phyloP scores from a whole-genome alignment of 2,888 invertebrate species.

The Hofmannophila pseudospretella region DNA sequence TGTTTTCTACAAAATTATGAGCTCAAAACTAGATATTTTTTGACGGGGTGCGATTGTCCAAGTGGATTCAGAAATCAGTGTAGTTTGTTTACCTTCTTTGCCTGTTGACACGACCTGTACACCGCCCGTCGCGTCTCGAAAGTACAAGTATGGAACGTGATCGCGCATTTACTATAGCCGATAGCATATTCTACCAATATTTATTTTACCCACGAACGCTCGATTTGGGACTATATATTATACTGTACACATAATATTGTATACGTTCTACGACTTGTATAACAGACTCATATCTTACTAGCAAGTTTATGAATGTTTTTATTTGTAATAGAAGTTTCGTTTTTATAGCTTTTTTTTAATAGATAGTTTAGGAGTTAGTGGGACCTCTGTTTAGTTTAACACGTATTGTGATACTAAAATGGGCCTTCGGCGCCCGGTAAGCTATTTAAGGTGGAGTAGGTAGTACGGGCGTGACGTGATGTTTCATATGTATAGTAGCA shows the following conservation, averaged over 20 bases:
- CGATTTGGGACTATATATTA: too few relatives aligned
- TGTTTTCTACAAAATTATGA: too few relatives aligned
- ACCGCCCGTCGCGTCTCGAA: too few relatives aligned
- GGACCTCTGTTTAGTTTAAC: slow-evolving; percentile 65
- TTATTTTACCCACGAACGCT: slow-evolving; percentile 7
- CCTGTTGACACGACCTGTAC: too few relatives aligned
- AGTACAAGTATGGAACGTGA: slow-evolving; percentile 25
- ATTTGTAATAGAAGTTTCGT: slow-evolving; percentile 47
- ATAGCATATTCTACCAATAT: slow-evolving; percentile 8
- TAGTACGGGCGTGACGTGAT: slow-evolving; percentile 21
- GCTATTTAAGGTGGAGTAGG: slow-evolving; percentile 44
- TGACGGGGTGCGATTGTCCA: too few relatives aligned
- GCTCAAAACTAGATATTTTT: neutral
- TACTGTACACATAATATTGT: slow-evolving; percentile 3
- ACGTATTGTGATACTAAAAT: slow-evolving; percentile 69
- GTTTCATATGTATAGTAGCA: slow-evolving; percentile 8
- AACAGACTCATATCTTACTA: slow-evolving; percentile 13
- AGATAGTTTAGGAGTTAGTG: slow-evolving; percentile 50
- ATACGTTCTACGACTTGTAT: slow-evolving; percentile 3
- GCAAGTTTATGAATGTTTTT: slow-evolving; percentile 34
- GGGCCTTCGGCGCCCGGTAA: slow-evolving; percentile 61
- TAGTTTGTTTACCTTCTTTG: too few relatives aligned
- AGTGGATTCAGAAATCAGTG: too few relatives aligned
- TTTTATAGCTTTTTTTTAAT: slow-evolving; percentile 56
- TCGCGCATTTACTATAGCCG: slow-evolving; percentile 21